These are phyloP conservation scores for Fregata magnificens DNA, from an alignment of 2,113 vertebrate species.

Conservation along the genomic window DNA sequence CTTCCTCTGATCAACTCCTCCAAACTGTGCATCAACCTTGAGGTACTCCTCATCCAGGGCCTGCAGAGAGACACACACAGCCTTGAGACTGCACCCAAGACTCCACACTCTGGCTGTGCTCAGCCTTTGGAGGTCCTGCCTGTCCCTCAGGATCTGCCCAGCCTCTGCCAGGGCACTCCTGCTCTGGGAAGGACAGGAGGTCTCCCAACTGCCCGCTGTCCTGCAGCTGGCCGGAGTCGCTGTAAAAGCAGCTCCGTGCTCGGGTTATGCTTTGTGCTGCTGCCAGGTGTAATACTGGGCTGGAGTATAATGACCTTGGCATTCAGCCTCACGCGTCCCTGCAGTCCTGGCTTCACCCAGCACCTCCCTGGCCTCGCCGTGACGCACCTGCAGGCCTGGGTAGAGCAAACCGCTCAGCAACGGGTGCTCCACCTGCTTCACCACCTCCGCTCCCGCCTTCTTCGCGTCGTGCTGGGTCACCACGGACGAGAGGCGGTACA, in stretches of 20 bases:
- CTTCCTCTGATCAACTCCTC: slow-evolving; percentile 96
- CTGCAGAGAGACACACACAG: slow-evolving; percentile 62
- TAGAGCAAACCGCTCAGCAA: slow-evolving; percentile 96
- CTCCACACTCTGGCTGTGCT: neutral
- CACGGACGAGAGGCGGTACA: slow-evolving; percentile 91
- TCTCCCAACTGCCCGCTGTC: neutral
- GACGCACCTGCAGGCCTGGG: slow-evolving; percentile 90
- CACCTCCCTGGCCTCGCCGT: neutral
- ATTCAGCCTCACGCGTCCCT: fast-evolving
- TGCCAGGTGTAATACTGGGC: neutral
- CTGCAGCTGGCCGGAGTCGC: neutral
- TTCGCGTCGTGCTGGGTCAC: slow-evolving; percentile 96
- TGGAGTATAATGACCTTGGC: neutral
- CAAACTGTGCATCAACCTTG: slow-evolving; percentile 96
- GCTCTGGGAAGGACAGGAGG: neutral
- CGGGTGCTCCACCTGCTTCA: slow-evolving; percentile 97
- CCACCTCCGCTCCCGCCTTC: slow-evolving; percentile 96
- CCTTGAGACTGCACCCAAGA: neutral
- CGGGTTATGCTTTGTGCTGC: neutral
- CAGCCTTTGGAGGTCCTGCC: neutral
- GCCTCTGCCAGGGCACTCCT: neutral
- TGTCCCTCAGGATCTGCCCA: neutral
- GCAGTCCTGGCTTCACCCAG: neutral
- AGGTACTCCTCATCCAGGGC: slow-evolving; percentile 96
- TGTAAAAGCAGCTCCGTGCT: neutral